Evolutionary conservation across 2,888 invertebrate species (phyloP), one percentile per base, ranked within the genome.

Genomic region (Mayetiola destructor): DNA sequence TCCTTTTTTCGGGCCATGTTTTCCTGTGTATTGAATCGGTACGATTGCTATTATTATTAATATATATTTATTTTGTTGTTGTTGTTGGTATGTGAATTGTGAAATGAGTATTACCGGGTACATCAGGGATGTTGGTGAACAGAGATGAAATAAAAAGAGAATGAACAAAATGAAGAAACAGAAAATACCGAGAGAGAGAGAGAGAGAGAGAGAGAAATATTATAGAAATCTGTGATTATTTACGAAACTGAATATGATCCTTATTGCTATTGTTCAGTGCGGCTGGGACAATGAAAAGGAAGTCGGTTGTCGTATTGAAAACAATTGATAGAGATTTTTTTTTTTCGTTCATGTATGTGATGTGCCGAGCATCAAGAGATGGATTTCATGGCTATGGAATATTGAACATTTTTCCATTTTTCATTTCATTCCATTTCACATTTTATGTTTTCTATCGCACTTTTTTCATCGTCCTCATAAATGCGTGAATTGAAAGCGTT

Each of bases 191-290:
- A n/a, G n/a, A n/a, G n/a, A n/a, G n/a, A n/a, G n/a, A n/a, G n/a
- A n/a, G n/a, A n/a, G n/a, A n/a, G n/a, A n/a, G n/a, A n/a, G n/a
- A n/a, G n/a, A n/a, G n/a, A n/a, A n/a, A n/a, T n/a, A n/a, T n/a
- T n/a, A n/a, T n/a, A n/a, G n/a, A n/a, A n/a, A n/a, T n/a, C 48
- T 48, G 48, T 48, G 48, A 48, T 48, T 48, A 48, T 48, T 48
- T 48, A 48, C 48, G 27, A 27, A 48, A 48, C 27, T 48, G 48
- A 48, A 48, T 48, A 48, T 48, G 48, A 48, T 48, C 48, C 48
- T 48, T 48, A 48, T 27, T 23, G 48, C 48, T 27, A 48, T 48
- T 48, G 48, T 48, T 48, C n/a, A n/a, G 48, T 48, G 48, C 48
- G 48, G 48, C 48, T 27, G 27, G 48, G 48, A 48, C 48, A 48